Conservation (phyloP, 2,113 vertebrate genomes). For the Galemys pyrenaicus region DNA sequence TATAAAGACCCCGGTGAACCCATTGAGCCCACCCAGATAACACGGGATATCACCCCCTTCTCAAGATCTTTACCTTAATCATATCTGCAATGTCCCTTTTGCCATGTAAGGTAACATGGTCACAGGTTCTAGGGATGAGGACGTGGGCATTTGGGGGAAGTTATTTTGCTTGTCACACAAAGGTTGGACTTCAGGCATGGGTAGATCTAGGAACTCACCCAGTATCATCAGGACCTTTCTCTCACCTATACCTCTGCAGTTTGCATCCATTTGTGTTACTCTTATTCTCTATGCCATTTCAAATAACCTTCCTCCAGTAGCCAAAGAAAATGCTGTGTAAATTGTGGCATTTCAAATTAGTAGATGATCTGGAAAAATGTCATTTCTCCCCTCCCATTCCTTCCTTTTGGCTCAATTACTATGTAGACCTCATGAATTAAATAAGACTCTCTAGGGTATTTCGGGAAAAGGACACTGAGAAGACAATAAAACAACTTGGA, state of each 20-base stretch:
- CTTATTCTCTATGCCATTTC: not conserved
- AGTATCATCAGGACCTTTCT: not conserved
- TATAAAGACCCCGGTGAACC: not conserved
- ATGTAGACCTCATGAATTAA: not conserved
- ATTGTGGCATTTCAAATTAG: not conserved
- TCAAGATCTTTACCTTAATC: not conserved
- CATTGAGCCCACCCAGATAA: fast-evolving
- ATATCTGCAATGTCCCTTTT: not conserved
- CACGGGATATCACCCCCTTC: too few relatives aligned
- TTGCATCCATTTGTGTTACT: not conserved
- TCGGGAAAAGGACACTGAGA: not conserved
- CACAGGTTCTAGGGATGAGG: not conserved
- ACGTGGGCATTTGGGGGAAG: fast-evolving
- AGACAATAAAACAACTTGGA: not conserved
- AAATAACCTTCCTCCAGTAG: not conserved
- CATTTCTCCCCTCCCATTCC: not conserved
- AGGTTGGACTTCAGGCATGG: not conserved
- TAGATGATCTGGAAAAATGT: not conserved
- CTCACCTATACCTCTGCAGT: not conserved
- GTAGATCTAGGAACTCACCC: not conserved
- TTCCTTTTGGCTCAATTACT: not conserved
- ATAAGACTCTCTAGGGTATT: not conserved
- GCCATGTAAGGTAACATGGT: fast-evolving
- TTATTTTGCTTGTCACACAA: not conserved
- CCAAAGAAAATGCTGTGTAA: not conserved